A percentile compares a stretch with the other conserved stretches of the same genome.
These are phyloP conservation scores for Mandrillus leucophaeus DNA, from an alignment of 2,113 vertebrate genomes.

Conservation along the genomic window DNA sequence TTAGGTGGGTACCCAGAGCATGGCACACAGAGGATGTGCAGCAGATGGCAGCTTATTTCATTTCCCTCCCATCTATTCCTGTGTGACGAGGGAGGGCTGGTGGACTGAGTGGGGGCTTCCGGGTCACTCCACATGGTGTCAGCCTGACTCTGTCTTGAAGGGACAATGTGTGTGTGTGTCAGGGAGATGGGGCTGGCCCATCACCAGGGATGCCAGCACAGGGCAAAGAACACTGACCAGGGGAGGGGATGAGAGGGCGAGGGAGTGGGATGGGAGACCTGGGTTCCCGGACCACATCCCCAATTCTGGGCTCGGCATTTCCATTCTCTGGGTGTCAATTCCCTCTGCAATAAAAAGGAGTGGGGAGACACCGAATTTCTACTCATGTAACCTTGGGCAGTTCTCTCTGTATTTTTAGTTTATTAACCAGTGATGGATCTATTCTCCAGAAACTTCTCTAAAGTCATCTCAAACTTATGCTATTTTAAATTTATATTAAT, in stretches of 20 bases:
- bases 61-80: background rate
- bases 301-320: background rate
- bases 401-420: constrained; percentile 17
- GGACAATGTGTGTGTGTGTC: background rate
- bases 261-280: background rate
- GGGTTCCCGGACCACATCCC: background rate
- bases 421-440: constrained; percentile 48
- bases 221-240: background rate
- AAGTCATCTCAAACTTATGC: constrained; percentile 33
- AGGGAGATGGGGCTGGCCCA: background rate
- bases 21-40: background rate
- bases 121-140: background rate
- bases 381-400: background rate
- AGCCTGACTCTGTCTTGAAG: background rate
- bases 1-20: background rate
- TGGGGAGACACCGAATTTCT: background rate
- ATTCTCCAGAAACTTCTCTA: constrained; percentile 20
- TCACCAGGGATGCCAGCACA: background rate
- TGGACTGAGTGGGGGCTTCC: background rate
- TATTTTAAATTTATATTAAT: constrained; percentile 60
- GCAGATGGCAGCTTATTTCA: too few relatives aligned
- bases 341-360: background rate
- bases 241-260: background rate
- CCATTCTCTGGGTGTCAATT: background rate
- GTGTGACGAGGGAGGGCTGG: background rate